Evolutionary conservation across 1,140 invertebrate species (phyloP), one percentile per base, ranked within the genome.

Genomic region (Drosophila cardini): DNA sequence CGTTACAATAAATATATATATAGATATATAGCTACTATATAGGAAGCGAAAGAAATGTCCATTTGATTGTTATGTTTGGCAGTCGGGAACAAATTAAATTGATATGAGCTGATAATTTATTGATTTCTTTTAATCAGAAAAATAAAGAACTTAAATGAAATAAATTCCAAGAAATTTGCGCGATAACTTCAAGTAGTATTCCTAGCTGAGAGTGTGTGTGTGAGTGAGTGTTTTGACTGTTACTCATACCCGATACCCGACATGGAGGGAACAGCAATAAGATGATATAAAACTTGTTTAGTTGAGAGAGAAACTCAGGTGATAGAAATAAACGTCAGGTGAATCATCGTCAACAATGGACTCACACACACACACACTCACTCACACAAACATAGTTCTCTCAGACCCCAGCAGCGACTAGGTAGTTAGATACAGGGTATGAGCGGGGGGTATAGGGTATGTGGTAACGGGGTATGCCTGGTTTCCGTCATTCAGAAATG

Each of bases 41-140:
- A 38, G 11, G 36, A 38, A 38, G 36, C 0, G 36, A 26, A 73
- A 78, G 74, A 64, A 81, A 82, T 77, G 63, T 36, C 55, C 58
- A 76, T 72, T 76, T 71, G 57, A 18, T 34, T 15, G 43, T 46
- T 58, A 68, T 36, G 40, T 61, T 58, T 34, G 48, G 53, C 40
- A 40, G 16, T n/a, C 11, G 79, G 26, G 72, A 43, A 61, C 53
- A 64, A 76, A 76, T 72, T 84, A 45, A 76, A 76, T 76, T 84
- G 72, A 84, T 84, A 84, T 46, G 72, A 65, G 72, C 72, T 80
- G 80, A 83, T 83, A 84, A 83, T 73, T 69, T 80, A 84, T 80
- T 84, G 80, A 84, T 76, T 80, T 68, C 63, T 48, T 80, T 84
- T 83, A 84, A 83, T 83, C 80, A 80, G 38, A 72, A 70, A 42